Evolutionary conservation across 2,797 vertebrate genomes (phyloP), one percentile per base, ranked within the genome.

Genomic region (Coluber constrictor): DNA sequence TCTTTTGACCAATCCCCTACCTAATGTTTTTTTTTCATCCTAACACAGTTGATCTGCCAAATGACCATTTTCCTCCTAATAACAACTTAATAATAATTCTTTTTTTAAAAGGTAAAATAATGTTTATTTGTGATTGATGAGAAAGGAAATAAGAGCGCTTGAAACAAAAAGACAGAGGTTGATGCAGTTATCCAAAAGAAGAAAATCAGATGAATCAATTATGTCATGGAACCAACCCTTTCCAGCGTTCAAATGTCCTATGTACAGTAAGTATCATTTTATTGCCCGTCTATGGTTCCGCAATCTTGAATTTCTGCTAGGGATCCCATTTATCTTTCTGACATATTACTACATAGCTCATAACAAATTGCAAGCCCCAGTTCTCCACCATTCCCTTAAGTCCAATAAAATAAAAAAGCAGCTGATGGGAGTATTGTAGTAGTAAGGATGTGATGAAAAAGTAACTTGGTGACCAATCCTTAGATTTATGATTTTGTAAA

Each of bases 221-320:
- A 88, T 88, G 55, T 59, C 86, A 59, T 70, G 70, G 90, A 79
- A 86, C 60, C 57, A 79, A 86, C 47, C 57, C 63, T 20, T 15
- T 87, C 61, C 63, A 57, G 61, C 56, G 18, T 61, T 70, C 83
- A 87, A 91, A 91, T 60, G 56, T n/a, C 87, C 90, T 88, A 60
- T 43, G 86, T 79, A 63, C 61, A 63, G 23, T 63, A 79, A 70
- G 55, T 63, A 88, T 88, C 43, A 61, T 91, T 88, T 88, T 79
- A 61, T 66, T 79, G 79, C 55, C 37, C 15, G 51, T 88, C 57
- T 93, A 87, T 79, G 43, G 20, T 79, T 91, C 74, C 70, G 29
- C 55, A 90, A 87, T 87, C 61, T 27, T 87, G 86, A 91, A 91
- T 90, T 61, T 91, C 54, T 79, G 47, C 86, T 90, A 90, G 43